Evolutionary conservation across 1,140 invertebrate genomes (phyloP).

Genomic region (Polypedilum pembai): DNA sequence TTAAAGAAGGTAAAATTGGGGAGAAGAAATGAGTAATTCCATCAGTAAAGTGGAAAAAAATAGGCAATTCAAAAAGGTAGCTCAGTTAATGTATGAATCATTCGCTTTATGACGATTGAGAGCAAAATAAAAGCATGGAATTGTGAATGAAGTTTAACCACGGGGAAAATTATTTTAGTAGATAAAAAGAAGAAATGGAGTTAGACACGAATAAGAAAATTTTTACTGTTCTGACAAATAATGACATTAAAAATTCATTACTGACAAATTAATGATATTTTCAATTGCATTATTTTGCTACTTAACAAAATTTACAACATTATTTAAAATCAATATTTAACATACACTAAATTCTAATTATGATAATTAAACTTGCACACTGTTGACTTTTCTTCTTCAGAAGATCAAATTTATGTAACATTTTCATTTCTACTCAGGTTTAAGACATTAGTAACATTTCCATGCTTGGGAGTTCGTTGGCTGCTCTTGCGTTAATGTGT

Average conservation of each 20-base stretch:
- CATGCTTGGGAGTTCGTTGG: not conserved
- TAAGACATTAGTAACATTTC: not conserved
- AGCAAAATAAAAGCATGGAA: not conserved
- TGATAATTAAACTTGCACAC: not conserved
- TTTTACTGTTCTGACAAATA: too few relatives aligned
- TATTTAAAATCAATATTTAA: not conserved
- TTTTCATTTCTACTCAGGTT: constrained; percentile 15
- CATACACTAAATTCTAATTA: not conserved
- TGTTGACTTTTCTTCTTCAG: not conserved
- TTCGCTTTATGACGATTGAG: not conserved
- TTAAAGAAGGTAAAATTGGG: not conserved
- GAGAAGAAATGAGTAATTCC: not conserved
- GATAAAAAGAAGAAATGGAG: not conserved
- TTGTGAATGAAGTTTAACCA: not conserved
- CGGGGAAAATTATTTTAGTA: not conserved
- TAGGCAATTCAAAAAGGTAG: not conserved
- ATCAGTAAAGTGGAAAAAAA: not conserved
- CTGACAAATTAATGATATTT: too few relatives aligned
- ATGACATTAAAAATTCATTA: too few relatives aligned
- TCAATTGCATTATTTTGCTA: not conserved
- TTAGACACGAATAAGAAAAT: not conserved
- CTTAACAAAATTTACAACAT: not conserved
- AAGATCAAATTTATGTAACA: too few relatives aligned
- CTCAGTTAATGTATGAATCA: not conserved
- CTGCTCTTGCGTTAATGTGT: not conserved